These are phyloP conservation scores for Philhelius pedissequus DNA, from an alignment of 2,888 invertebrate genomes.

Conservation along the genomic window DNA sequence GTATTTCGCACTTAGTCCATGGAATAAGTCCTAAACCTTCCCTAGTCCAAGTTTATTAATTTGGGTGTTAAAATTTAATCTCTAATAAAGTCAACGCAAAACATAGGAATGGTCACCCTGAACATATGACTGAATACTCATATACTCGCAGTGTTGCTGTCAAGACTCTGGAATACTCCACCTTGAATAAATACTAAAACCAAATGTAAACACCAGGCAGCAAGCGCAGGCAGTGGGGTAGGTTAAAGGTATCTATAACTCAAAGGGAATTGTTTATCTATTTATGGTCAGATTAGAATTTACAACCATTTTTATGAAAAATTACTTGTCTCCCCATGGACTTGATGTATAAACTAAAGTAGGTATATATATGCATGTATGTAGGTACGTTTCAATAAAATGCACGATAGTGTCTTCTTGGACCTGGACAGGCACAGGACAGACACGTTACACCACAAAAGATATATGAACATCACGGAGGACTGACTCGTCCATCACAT, in stretches of 20 bases:
- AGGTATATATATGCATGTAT: no score
- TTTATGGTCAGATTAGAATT: constrained; percentile 67
- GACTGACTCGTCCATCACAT: constrained; percentile 46
- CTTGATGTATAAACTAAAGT: no score
- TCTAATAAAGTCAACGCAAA: neutral
- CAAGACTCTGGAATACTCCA: constrained; percentile 16
- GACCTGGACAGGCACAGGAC: neutral
- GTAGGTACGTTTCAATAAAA: neutral
- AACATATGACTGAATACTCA: constrained; percentile 11
- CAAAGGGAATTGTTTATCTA: constrained; percentile 63
- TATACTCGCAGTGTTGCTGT: neutral
- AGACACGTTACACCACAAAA: constrained; percentile 23
- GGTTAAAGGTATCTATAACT: constrained; percentile 28
- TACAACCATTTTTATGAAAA: constrained; percentile 66
- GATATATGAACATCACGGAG: constrained; percentile 45
- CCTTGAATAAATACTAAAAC: constrained; percentile 7
- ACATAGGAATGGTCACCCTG: neutral
- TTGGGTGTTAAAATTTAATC: no score
- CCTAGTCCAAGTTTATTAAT: no score
- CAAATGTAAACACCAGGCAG: no score
- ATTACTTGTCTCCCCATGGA: constrained; percentile 61
- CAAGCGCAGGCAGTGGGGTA: neutral
- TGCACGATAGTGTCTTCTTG: constrained; percentile 8
- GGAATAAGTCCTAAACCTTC: no score
- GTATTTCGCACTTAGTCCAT: no score